Conservation (phyloP, 2,888 invertebrate species). For the Rapana venosa region DNA sequence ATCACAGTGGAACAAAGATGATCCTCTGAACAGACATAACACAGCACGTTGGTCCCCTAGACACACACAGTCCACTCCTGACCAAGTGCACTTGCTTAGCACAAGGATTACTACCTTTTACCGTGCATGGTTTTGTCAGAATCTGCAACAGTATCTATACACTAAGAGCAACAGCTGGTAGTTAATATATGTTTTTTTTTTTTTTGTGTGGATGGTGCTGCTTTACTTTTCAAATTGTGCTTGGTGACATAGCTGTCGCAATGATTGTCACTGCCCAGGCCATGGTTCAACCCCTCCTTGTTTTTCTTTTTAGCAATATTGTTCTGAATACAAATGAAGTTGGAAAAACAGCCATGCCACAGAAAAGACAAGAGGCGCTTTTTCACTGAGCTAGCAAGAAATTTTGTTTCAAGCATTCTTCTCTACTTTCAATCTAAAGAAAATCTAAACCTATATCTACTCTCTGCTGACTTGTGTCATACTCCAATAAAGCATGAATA, state of each 20-base stretch:
- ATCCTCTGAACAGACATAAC: conserved; percentile 17
- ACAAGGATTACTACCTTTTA: conserved; percentile 26
- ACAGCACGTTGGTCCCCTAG: conserved; percentile 41
- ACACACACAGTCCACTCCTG: conserved; percentile 38
- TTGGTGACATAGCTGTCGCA: not conserved
- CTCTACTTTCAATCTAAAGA: too few relatives aligned
- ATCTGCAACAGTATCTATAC: not conserved
- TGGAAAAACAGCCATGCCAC: too few relatives aligned
- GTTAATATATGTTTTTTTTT: too few relatives aligned
- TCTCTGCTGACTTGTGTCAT: too few relatives aligned
- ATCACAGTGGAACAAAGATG: conserved; percentile 30
- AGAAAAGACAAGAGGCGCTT: too few relatives aligned
- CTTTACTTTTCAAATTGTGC: too few relatives aligned
- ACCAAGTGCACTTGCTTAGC: not conserved
- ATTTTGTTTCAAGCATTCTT: too few relatives aligned
- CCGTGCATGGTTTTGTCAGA: not conserved
- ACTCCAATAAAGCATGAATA: not conserved
- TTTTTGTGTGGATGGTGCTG: too few relatives aligned
- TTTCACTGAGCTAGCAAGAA: too few relatives aligned
- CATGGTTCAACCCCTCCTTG: not conserved
- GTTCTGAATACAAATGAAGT: not conserved
- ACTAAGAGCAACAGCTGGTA: not conserved
- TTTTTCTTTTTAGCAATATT: not conserved
- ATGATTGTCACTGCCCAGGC: conserved; percentile 39
- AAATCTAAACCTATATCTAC: too few relatives aligned